Evolutionary conservation across 2,888 invertebrate genomes (phyloP), one percentile per base, ranked within the genome.

Genomic region (Andrena dorsata): DNA sequence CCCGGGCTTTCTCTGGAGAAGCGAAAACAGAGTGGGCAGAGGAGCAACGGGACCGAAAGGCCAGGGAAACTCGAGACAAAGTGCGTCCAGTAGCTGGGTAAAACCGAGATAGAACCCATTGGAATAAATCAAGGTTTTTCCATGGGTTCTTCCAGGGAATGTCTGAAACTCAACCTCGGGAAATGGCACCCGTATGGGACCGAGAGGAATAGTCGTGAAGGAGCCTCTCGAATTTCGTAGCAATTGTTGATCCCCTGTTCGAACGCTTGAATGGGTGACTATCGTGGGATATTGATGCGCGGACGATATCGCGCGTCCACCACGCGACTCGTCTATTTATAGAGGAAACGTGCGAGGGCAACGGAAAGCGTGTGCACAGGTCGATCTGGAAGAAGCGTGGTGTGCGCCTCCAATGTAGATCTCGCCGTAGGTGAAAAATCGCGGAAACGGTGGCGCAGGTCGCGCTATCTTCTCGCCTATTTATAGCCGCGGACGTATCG

Each of bases 271-370:
- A 41, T 41, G 51, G 8, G 20, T 6, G 51, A 58, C 53, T 35
- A 26, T 49, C 49, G 61, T 30, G 66, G 82, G 72, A 76, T 65
- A 77, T 77, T 72, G 82, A 77, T 81, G 71, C 64, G 64, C 49
- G 58, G 51, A 64, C 66, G 70, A 74, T 83, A 77, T 83, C 77
- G 82, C 47, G 68, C 60, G 65, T 58, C 65, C 49, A 77, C 68
- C 72, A 69, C 65, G 76, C 77, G 77, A 56, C 71, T 64, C 68
- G 53, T 63, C 78, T 83, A 83, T 83, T 83, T 83, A 83, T 83
- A 83, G 83, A 28, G 35, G 78, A 70, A 78, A 69, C 74, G 70
- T 66, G 82, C 56, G 26, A 41, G 72, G 73, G 26, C 73, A 49
- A 60, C 51, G 82, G 68, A 69, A 64, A 66, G 71, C 66, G 60